Evolutionary conservation across 2,113 vertebrate species (phyloP).

Genomic region (Thalassarche chlororhynchos): DNA sequence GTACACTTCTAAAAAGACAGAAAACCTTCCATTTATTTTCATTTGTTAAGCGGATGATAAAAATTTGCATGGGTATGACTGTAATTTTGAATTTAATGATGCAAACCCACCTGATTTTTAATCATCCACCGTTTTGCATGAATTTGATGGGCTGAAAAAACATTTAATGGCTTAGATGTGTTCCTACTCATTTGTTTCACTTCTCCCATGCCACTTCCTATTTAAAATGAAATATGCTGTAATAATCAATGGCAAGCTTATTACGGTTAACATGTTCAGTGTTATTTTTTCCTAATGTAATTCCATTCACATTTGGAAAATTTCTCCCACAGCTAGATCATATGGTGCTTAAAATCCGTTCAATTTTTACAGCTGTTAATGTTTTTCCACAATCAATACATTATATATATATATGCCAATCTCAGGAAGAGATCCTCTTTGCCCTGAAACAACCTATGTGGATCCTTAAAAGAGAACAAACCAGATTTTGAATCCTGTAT

Average conservation of each 20-base stretch:
- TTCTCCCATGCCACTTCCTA: not conserved
- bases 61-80: not conserved
- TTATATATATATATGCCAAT: not conserved
- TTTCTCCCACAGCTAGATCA: not conserved
- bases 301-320: not conserved
- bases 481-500: not conserved
- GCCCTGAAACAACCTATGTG: not conserved
- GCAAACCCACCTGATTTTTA: constrained; percentile 8
- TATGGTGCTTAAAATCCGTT: not conserved
- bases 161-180: not conserved
- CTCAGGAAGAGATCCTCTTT: not conserved
- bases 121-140: not conserved
- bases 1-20: not conserved
- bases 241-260: not conserved
- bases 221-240: constrained; percentile 7
- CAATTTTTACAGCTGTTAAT: not conserved
- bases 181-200: not conserved
- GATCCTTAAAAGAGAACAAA: not conserved
- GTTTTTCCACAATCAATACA: not conserved
- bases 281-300: not conserved
- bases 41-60: not conserved
- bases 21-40: constrained; percentile 16
- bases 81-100: not conserved
- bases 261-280: not conserved
- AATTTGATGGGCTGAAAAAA: constrained; percentile 32